Percentiles rank a stretch among this genome's conserved stretches.
phyloP scores from a whole-genome alignment of 2,888 invertebrate genomes.

The Cheilosia variabilis region DNA sequence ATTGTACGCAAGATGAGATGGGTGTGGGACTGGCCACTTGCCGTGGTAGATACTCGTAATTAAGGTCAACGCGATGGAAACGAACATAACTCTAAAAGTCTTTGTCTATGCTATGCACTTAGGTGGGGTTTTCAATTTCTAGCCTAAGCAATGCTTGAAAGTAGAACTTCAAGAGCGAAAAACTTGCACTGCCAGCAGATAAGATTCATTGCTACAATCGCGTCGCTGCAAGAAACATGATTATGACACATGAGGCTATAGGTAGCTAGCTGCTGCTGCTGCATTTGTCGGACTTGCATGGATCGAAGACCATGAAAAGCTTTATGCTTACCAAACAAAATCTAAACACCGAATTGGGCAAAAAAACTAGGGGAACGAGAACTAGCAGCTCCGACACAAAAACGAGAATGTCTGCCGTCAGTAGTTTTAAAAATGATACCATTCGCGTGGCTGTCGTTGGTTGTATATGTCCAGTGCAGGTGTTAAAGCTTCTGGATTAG shows the following conservation, averaged over 20 bases:
- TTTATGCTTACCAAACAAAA: constrained; percentile 33
- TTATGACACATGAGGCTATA: constrained; percentile 26
- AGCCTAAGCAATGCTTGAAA: not conserved
- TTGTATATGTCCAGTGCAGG: constrained; percentile 21
- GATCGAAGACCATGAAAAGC: constrained; percentile 26
- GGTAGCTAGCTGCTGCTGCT: not conserved
- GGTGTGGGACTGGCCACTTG: not conserved
- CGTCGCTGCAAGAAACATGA: not conserved
- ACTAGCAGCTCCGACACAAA: constrained; percentile 41
- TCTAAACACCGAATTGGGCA: not conserved
- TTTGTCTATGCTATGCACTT: not conserved
- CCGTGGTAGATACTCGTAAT: too few relatives aligned
- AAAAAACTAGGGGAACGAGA: constrained; percentile 36
- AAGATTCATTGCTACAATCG: constrained; percentile 25
- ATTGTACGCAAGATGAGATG: constrained; percentile 16
- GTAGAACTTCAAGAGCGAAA: not conserved
- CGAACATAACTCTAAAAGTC: not conserved
- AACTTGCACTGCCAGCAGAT: constrained; percentile 17
- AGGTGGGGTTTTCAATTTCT: not conserved
- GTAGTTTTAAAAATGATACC: constrained; percentile 30
- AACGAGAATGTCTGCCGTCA: constrained; percentile 32
- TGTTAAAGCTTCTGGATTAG: constrained; percentile 31
- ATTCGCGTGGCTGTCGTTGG: constrained; percentile 2
- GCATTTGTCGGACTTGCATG: constrained; percentile 9
- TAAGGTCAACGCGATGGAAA: not conserved